Evolutionary conservation across 2,888 invertebrate genomes (phyloP).

Genomic region (Augochlorella aurata): DNA sequence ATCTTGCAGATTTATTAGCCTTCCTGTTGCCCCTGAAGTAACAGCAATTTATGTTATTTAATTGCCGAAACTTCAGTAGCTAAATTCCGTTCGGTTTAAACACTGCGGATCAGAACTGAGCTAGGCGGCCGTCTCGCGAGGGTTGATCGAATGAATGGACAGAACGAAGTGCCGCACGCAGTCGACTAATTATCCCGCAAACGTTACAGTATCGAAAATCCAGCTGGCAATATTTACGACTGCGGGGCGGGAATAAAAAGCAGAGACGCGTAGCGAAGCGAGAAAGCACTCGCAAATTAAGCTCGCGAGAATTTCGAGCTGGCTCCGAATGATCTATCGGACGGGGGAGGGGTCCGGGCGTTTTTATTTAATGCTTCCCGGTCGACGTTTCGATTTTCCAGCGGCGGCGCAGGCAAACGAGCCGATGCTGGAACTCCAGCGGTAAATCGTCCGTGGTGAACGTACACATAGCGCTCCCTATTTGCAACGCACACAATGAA

Average conservation of each 20-base stretch:
- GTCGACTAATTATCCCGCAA: too few species aligned
- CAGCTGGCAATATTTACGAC: neutral
- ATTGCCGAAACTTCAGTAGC: too few species aligned
- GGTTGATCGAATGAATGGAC: too few species aligned
- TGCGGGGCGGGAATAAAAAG: neutral
- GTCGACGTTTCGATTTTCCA: constrained; percentile 39
- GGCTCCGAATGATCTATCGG: neutral
- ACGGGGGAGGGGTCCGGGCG: neutral
- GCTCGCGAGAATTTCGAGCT: neutral
- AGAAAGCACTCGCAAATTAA: neutral
- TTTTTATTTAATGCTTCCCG: constrained; percentile 28
- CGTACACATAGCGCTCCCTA: constrained; percentile 28
- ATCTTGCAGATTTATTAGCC: too few species aligned
- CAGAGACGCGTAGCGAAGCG: neutral
- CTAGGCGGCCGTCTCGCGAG: too few species aligned
- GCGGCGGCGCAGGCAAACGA: constrained; percentile 25
- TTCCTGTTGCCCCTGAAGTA: too few species aligned
- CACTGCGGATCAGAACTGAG: too few species aligned
- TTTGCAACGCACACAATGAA: constrained; percentile 45
- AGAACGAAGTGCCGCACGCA: too few species aligned
- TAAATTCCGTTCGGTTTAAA: too few species aligned
- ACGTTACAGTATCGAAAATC: too few species aligned
- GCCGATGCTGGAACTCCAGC: constrained; percentile 21
- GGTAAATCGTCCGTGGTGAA: constrained; percentile 58
- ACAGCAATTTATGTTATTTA: too few species aligned